Percentiles rank a stretch among this genome's conserved stretches.
phyloP scores from a whole-genome alignment of 1,140 invertebrate species.

The Anastrepha obliqua region DNA sequence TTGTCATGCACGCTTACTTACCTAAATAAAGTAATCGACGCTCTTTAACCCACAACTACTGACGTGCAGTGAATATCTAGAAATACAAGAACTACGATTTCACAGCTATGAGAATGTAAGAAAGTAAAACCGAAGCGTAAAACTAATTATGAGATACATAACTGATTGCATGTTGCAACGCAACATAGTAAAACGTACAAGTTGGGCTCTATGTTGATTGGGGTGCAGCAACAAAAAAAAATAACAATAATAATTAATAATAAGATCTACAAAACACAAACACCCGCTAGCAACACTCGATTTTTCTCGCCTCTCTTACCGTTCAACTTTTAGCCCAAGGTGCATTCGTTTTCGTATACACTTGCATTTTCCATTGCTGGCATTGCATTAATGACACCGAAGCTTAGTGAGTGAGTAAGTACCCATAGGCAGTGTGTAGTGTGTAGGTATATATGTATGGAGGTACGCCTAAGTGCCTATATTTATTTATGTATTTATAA shows the following conservation, averaged over 20 bases:
- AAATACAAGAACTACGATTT: background rate
- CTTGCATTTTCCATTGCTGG: constrained; percentile 20
- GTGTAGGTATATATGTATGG: background rate
- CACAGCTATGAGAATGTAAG: constrained; percentile 34
- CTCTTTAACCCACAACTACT: constrained; percentile 29
- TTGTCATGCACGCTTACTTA: constrained; percentile 21
- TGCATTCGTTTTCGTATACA: background rate
- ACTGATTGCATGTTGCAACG: constrained; percentile 36
- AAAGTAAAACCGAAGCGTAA: constrained; percentile 51
- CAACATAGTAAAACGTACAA: constrained; percentile 1
- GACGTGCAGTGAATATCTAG: background rate
- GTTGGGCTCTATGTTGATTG: background rate
- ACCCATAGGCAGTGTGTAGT: background rate
- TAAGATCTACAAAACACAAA: background rate
- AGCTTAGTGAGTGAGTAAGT: background rate
- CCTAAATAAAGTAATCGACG: constrained; percentile 43
- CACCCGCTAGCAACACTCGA: background rate
- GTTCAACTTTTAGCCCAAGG: background rate
- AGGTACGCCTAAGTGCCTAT: background rate
- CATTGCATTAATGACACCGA: background rate
- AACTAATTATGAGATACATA: constrained; percentile 47
- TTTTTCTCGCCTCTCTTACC: background rate
- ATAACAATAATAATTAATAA: constrained; percentile 15
- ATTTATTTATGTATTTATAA: constrained; percentile 27
- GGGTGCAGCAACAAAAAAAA: background rate